Evolutionary conservation across 2,797 vertebrate species (phyloP), one percentile per base, ranked within the genome.

Genomic region (Pseudomugil tenellus): DNA sequence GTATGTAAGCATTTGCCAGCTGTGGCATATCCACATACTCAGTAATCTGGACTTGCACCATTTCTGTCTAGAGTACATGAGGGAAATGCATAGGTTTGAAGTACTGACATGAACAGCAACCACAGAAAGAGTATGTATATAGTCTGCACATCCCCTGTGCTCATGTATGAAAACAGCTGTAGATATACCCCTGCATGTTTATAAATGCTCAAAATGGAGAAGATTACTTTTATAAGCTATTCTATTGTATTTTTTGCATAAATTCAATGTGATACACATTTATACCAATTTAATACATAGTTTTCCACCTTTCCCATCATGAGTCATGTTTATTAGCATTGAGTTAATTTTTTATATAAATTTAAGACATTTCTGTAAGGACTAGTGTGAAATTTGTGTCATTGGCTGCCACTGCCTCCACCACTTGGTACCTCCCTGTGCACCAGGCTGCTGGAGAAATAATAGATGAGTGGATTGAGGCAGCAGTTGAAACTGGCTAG

Each of bases 381-480:
- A 3, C 41, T 58, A 3, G 12, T 17, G 11, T 35, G 41, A 51
- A 23, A 35, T 61, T 4, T 16, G 9, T 60, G 65, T 88, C 73
- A 81, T 10, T 81, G 68, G 62, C 81, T 86, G 55, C 80, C 80
- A 1, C 79, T 87, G 48, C 70, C 84, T 65, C 74, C 52, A 3
- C 71, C 53, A 1, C 72, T 14, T 0, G 25, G 29, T 1, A 13
- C 49, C 37, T 91, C 74, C 65, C 56, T 86, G 71, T 88, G 85
- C 58, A 77, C 56, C 58, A 85, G 52, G 55, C 80, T 89, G 70
- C 90, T 89, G 73, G 92, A 93, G 74, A 91, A 93, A 53, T 92
- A 93, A 82, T 94, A 93, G 70, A 94, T 77, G 17, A 94, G 70
- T 1, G 92, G 93, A 67, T 94, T 94, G 43, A 94, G 85, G 81